A percentile compares a stretch with the other conserved stretches of the same genome.
phyloP scores from a whole-genome alignment of 2,113 vertebrate species.

The Hyperopisus bebe region DNA sequence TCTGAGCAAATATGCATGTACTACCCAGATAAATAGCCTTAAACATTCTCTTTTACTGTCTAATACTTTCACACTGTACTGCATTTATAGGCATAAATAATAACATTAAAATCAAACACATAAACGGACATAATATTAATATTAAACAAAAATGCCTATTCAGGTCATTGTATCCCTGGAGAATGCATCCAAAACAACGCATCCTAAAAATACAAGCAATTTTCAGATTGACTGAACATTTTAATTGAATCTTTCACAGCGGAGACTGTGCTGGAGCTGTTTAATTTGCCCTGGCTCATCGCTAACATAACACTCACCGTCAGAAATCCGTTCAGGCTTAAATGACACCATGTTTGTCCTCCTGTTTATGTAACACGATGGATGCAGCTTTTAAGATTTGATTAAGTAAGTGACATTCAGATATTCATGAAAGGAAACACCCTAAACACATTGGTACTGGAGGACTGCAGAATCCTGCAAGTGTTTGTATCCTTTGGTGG shows the following conservation, averaged over 20 bases:
- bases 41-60: neutral
- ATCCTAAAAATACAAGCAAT: slow-evolving; percentile 3
- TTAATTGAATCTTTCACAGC: neutral
- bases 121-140: neutral
- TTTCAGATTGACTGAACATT: slow-evolving; percentile 3
- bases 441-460: neutral
- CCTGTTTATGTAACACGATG: neutral
- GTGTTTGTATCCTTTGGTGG: neutral
- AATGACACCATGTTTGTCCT: neutral
- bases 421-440: neutral
- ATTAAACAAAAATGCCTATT: neutral
- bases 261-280: neutral
- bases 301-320: neutral
- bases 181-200: neutral
- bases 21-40: neutral
- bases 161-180: neutral
- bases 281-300: neutral
- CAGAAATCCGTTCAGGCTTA: slow-evolving; percentile 5
- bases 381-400: neutral
- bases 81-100: neutral
- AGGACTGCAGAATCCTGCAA: neutral
- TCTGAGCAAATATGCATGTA: neutral
- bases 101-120: neutral
- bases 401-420: slow-evolving; percentile 7
- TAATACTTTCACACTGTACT: neutral